Conservation (phyloP, 2,113 vertebrate genomes). For the Opisthocomus hoazin region DNA sequence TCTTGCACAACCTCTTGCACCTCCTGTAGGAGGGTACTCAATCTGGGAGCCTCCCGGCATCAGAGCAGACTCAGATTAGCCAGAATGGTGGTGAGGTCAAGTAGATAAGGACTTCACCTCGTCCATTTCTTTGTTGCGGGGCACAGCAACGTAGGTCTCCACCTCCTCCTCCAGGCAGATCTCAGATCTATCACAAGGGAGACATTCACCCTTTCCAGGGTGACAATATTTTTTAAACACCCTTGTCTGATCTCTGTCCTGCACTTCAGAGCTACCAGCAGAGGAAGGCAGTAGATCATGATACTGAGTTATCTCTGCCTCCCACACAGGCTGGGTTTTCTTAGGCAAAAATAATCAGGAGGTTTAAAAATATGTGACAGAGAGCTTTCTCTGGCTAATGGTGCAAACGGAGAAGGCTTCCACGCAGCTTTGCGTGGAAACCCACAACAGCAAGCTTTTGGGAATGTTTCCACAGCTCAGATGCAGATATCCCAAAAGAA, state of each 20-base stretch:
- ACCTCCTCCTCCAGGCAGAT: neutral
- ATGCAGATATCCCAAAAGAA: neutral
- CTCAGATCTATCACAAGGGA: neutral
- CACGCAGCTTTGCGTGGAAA: neutral
- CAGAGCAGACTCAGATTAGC: neutral
- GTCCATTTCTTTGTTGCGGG: neutral
- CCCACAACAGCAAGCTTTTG: accelerated
- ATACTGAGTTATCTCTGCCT: constrained; percentile 4
- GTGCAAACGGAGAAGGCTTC: neutral
- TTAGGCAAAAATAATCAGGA: neutral
- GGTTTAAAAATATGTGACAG: neutral
- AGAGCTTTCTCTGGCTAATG: neutral
- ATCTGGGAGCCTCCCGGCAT: neutral
- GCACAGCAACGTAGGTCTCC: neutral
- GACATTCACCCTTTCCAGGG: neutral
- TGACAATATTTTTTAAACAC: neutral
- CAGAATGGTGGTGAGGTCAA: constrained; percentile 16
- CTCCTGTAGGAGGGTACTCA: neutral
- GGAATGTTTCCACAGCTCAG: neutral
- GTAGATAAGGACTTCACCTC: neutral
- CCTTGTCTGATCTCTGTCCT: neutral
- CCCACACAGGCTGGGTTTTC: neutral
- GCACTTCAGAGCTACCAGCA: neutral
- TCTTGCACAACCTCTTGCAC: neutral
- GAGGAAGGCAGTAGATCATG: neutral